Evolutionary conservation across 2,113 vertebrate species (phyloP).

Genomic region (Poecilia latipinna): DNA sequence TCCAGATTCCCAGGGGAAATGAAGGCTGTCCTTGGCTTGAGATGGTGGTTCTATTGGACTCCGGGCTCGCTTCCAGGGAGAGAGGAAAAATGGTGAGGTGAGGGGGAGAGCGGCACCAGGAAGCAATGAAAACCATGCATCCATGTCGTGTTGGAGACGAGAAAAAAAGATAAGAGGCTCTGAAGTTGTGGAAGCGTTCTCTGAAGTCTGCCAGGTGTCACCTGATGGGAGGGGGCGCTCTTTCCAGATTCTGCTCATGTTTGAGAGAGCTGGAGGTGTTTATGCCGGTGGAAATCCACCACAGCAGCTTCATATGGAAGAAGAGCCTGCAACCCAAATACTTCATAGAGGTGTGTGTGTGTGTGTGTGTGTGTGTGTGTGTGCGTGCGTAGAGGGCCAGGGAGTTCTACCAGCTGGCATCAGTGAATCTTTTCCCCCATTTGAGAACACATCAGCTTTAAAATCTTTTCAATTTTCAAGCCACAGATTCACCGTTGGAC

Average conservation of each 20-base stretch:
- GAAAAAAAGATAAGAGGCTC: constrained; percentile 11
- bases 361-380: no score
- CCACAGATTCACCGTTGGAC: background rate
- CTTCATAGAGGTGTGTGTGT: no score
- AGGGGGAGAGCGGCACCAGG: constrained; percentile 14
- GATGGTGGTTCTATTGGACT: constrained; percentile 67
- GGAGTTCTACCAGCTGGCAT: no score
- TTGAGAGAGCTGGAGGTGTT: constrained; percentile 16
- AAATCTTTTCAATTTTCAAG: background rate
- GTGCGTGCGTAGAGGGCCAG: no score
- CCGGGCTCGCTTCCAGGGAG: constrained; percentile 68
- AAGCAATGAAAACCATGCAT: constrained; percentile 77
- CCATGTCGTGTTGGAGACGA: constrained; percentile 58
- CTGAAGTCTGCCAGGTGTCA: constrained; percentile 23
- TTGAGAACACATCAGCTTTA: no score
- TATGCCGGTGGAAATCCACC: constrained; percentile 17
- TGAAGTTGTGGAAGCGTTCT: constrained; percentile 50
- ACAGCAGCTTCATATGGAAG: background rate
- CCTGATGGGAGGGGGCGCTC: constrained; percentile 15
- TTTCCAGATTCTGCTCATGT: constrained; percentile 38
- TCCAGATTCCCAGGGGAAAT: constrained; percentile 62
- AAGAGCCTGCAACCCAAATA: no score
- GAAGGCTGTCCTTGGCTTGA: constrained; percentile 57
- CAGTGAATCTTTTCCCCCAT: no score
- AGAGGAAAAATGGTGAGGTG: constrained; percentile 17